Base-by-base conservation (phyloP, 1,140 invertebrate genomes). In the Drosophila triauraria region DNA sequence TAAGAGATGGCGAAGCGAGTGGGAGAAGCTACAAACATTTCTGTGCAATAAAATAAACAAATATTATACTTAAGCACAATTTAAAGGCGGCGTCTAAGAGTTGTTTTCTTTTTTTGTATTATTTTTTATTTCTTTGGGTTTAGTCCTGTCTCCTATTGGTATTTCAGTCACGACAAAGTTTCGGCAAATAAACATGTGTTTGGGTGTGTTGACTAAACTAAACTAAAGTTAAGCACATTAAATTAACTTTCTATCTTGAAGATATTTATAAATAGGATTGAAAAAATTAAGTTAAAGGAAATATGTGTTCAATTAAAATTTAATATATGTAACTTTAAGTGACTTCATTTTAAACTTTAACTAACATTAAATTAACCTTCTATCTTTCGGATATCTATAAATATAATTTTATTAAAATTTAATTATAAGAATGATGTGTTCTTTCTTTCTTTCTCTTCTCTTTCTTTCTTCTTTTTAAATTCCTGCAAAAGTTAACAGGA, bases 1-100 rank as follows among this genome's bases (percentile, higher is more conserved):
- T 51, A 40, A 57, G 51, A n/a, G 42, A 46, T 35, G 23, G 51
- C 13, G 42, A 46, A 42, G 23, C 27, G 25, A 17, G n/a, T 17
- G 2, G 23, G 30, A 46, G 51, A 71, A 44, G 48, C 57, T 65
- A 57, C 64, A 61, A 75, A 80, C 69, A 72, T 79, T 80, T 70
- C 74, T 68, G 82, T 85, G 82, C 82, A 86, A 86, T 86, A 86
- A 86, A 85, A 71, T 71, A 82, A 78, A 82, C 71, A 65, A 86
- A 69, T 72, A 79, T 87, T 85, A 71, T 60, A 80, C 61, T 88
- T 83, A 88, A 78, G 80, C 76, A 60, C 61, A 82, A 77, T 69
- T 78, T 77, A 78, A 78, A 78, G 46, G 32, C 47, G 51, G 53
- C 27, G 43, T 63, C 23, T 15, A 23, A 51, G 56, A 75, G 48